Conservation (phyloP, 2,113 vertebrate species). For the Mola mola region DNA sequence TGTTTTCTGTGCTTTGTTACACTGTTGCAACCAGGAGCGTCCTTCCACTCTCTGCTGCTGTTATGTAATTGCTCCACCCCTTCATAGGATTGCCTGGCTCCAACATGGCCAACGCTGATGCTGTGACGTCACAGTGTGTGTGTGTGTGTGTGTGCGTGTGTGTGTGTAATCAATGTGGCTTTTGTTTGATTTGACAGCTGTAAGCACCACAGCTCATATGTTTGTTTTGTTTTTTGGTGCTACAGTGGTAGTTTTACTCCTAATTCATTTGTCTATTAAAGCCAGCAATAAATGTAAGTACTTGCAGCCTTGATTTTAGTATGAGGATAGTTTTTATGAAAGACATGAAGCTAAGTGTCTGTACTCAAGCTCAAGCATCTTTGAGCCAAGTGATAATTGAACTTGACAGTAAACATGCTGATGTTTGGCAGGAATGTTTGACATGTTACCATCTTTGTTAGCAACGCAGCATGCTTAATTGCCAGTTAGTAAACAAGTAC, state of each 20-base stretch:
- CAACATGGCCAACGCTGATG: constrained; percentile 40
- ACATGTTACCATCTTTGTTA: no score
- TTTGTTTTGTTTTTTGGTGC: not conserved
- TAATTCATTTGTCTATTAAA: no score
- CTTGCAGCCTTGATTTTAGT: no score
- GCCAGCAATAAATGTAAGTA: no score
- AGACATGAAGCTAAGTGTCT: no score
- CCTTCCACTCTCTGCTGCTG: constrained; percentile 40
- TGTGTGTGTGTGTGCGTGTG: constrained; percentile 14
- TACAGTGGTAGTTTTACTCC: not conserved
- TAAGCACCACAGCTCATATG: constrained; percentile 6
- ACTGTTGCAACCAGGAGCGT: not conserved
- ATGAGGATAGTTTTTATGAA: no score
- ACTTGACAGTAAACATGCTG: no score
- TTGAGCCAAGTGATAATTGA: no score
- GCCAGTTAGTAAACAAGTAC: no score
- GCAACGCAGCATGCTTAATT: no score
- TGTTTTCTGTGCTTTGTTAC: not conserved
- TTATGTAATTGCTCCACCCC: constrained; percentile 67
- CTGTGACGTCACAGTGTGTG: constrained; percentile 53
- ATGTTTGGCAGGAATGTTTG: no score
- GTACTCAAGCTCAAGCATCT: no score
- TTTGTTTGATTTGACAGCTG: constrained; percentile 41
- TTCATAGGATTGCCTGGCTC: constrained; percentile 69
- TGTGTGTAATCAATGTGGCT: constrained; percentile 44